Conservation (phyloP, 2,797 vertebrate species). For the Lithobates pipiens region DNA sequence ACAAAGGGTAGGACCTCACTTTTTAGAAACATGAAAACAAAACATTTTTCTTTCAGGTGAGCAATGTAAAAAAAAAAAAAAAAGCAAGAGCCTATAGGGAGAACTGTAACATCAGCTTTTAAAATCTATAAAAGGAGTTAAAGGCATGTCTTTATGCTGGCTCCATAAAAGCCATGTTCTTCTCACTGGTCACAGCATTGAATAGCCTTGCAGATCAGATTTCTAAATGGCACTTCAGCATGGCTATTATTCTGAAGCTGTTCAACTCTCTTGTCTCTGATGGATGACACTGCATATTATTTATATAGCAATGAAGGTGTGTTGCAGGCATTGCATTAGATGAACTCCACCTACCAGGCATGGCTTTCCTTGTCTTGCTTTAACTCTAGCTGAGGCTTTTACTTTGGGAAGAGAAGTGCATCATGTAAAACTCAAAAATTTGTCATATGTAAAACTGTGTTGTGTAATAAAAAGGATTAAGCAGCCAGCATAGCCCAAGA, state of each 20-base stretch:
- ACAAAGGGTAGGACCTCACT: neutral
- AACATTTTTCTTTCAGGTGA: neutral
- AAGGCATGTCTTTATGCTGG: neutral
- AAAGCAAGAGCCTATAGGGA: neutral
- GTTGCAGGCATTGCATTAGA: constrained; percentile 36
- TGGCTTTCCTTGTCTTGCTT: neutral
- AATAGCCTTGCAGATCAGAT: constrained; percentile 7
- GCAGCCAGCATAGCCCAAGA: no score
- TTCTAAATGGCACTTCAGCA: constrained; percentile 8
- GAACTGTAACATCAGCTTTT: neutral
- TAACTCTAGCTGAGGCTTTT: constrained; percentile 13
- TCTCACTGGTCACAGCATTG: neutral
- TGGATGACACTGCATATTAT: constrained; percentile 46
- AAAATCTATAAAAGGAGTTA: neutral
- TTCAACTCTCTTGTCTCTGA: neutral
- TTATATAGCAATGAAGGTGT: constrained; percentile 38
- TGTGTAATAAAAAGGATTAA: no score
- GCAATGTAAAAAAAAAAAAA: neutral
- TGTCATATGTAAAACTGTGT: no score
- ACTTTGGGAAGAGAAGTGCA: neutral
- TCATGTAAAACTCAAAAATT: no score
- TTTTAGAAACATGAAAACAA: neutral
- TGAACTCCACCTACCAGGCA: neutral
- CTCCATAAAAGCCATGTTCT: neutral
- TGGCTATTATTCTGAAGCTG: constrained; percentile 13